Percentiles rank a stretch among this genome's conserved stretches.
These are phyloP conservation scores for Mesochorus sp. DNA, from an alignment of 2,888 invertebrate genomes.

Conservation along the genomic window DNA sequence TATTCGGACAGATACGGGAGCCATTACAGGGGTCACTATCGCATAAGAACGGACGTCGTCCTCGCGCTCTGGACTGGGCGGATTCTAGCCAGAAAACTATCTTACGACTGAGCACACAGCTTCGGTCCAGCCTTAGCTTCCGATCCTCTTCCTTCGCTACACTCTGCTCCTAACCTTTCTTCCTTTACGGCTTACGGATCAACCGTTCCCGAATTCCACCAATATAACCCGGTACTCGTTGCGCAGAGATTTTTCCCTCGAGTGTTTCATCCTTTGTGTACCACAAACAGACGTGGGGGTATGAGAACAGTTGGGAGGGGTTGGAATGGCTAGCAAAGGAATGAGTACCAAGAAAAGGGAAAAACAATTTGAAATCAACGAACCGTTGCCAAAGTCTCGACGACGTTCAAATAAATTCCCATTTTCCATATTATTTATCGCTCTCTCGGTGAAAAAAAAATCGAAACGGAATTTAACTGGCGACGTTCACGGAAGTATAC, in stretches of 20 bases:
- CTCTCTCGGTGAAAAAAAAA: not conserved
- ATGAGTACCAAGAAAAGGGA: conserved; percentile 29
- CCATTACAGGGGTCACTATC: conserved; percentile 62
- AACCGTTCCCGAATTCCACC: conserved; percentile 50
- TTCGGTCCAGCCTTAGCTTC: conserved; percentile 28
- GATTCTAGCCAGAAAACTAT: conserved; percentile 47
- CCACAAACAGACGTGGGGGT: conserved; percentile 21
- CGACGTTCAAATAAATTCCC: conserved; percentile 26
- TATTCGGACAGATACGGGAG: conserved; percentile 59
- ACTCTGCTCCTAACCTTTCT: not conserved
- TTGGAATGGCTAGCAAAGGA: conserved; percentile 1
- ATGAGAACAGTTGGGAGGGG: not conserved
- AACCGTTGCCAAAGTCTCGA: conserved; percentile 24
- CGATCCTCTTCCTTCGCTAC: not conserved
- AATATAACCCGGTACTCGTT: conserved; percentile 22
- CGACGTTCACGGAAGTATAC: not conserved
- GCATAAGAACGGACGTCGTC: conserved; percentile 47
- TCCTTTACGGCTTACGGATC: conserved; percentile 59
- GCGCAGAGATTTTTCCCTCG: conserved; percentile 52
- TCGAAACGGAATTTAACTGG: not conserved
- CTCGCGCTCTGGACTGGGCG: conserved; percentile 18
- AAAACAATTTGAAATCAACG: conserved; percentile 54
- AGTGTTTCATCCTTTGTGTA: conserved; percentile 49
- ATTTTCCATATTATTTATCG: conserved; percentile 40
- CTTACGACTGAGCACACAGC: conserved; percentile 51